These are phyloP conservation scores for Actinopyga echinites DNA, from an alignment of 53 echinoderm and acorn worm species.

Conservation along the genomic window DNA sequence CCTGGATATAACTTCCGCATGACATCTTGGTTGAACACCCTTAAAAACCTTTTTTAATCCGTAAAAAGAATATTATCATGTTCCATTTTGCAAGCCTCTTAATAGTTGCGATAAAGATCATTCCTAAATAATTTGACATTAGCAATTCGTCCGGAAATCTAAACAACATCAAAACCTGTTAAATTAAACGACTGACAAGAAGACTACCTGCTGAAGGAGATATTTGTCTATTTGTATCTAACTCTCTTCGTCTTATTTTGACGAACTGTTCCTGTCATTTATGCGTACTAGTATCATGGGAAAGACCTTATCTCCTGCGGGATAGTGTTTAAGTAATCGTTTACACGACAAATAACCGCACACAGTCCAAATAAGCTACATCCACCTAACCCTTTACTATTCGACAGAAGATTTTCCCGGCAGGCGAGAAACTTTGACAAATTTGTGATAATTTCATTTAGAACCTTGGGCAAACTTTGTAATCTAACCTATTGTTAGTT, in stretches of 20 bases:
- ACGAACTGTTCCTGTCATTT: slow-evolving; percentile 38
- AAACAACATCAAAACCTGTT: too few species aligned
- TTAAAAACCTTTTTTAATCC: too few species aligned
- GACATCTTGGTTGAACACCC: too few species aligned
- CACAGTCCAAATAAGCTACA: slow-evolving; percentile 33
- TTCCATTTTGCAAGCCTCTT: too few species aligned
- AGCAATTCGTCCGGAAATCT: too few species aligned
- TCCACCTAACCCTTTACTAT: neutral
- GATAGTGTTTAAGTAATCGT: slow-evolving; percentile 24
- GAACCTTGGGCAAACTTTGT: slow-evolving; percentile 40
- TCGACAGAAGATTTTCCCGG: slow-evolving; percentile 8
- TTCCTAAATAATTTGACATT: too few species aligned
- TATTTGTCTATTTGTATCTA: neutral
- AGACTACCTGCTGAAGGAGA: too few species aligned
- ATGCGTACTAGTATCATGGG: neutral
- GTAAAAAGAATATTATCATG: too few species aligned
- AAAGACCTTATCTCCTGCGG: slow-evolving; percentile 16
- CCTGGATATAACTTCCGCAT: too few species aligned
- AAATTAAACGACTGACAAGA: too few species aligned
- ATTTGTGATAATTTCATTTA: slow-evolving; percentile 46
- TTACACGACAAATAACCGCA: slow-evolving; percentile 45
- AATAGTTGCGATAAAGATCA: too few species aligned
- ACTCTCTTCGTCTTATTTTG: neutral
- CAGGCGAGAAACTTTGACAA: slow-evolving; percentile 40
- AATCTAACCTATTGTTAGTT: slow-evolving; percentile 47